A percentile compares a stretch with the other conserved stretches of the same genome.
Evolutionary conservation across 2,113 vertebrate genomes (phyloP).

Genomic region (Channa maculata): DNA sequence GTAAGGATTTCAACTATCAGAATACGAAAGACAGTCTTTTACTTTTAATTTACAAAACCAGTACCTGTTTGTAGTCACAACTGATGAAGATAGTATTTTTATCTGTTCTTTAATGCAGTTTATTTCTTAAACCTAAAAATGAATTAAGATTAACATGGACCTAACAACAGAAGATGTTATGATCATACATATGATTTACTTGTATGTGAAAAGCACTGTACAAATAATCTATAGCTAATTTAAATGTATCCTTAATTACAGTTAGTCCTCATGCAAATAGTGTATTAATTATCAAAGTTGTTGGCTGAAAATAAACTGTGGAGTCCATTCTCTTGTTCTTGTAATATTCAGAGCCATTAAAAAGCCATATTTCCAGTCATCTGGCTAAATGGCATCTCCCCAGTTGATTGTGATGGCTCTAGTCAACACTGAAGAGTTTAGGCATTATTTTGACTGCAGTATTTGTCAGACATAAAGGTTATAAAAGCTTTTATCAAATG

Average conservation of each 20-base stretch:
- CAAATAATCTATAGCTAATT: conserved; percentile 1
- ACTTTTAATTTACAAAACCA: neutral
- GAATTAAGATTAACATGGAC: too few species aligned
- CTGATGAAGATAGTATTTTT: neutral
- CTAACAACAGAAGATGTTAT: too few species aligned
- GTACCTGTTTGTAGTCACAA: neutral
- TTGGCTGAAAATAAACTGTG: conserved; percentile 18
- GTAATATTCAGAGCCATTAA: conserved; percentile 42
- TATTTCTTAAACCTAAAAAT: neutral
- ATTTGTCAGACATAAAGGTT: conserved; percentile 49
- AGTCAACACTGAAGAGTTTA: conserved; percentile 46
- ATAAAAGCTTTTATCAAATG: conserved; percentile 53
- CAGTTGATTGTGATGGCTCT: conserved; percentile 50
- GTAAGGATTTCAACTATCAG: too few species aligned
- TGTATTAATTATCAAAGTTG: conserved; percentile 26
- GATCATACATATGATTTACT: too few species aligned
- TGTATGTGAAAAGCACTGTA: neutral
- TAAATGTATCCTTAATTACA: neutral
- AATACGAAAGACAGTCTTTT: too few species aligned
- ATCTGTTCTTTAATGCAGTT: neutral
- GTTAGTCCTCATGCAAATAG: neutral
- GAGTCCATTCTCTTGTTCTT: neutral
- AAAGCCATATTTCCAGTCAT: conserved; percentile 55
- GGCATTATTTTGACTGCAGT: conserved; percentile 41
- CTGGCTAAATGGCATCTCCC: conserved; percentile 34